phyloP scores from a whole-genome alignment of 1,140 invertebrate genomes.

The Oedothorax gibbosus region DNA sequence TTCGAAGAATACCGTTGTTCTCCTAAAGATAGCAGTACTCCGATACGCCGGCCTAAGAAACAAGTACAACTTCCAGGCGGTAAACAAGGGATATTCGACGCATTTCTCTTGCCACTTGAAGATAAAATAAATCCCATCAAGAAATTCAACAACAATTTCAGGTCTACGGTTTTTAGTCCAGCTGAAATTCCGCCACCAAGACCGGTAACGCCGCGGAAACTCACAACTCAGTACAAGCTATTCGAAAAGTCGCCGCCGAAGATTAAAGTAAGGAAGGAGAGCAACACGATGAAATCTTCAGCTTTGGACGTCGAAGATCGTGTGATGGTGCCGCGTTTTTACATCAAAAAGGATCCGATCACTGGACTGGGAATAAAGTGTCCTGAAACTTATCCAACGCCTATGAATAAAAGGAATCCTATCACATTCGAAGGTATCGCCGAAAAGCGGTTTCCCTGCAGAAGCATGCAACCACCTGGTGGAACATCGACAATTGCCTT shows the following conservation, averaged over 20 bases:
- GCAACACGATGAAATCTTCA: constrained; percentile 6
- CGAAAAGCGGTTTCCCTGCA: constrained; percentile 3
- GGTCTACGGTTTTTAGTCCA: neutral
- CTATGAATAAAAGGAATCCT: constrained; percentile 9
- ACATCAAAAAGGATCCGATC: constrained; percentile 26
- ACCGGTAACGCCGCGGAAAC: neutral
- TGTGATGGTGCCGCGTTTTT: no score
- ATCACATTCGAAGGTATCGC: constrained; percentile 47
- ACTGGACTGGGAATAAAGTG: neutral
- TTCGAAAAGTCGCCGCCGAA: constrained; percentile 1
- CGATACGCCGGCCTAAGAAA: no score
- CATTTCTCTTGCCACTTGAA: no score
- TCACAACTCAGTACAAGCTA: constrained; percentile 6
- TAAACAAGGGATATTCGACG: no score
- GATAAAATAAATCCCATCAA: neutral
- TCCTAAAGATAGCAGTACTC: no score
- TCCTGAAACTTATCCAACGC: neutral
- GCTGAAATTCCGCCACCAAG: neutral
- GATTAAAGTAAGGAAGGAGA: neutral
- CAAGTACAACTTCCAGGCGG: no score
- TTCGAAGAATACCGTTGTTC: constrained; percentile 17
- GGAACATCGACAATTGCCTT: neutral
- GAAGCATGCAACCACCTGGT: constrained; percentile 34
- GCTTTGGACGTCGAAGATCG: constrained; percentile 25
- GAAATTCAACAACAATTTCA: constrained; percentile 36